phyloP scores from a whole-genome alignment of 2,888 invertebrate genomes.

The Cheiracanthium punctorium region DNA sequence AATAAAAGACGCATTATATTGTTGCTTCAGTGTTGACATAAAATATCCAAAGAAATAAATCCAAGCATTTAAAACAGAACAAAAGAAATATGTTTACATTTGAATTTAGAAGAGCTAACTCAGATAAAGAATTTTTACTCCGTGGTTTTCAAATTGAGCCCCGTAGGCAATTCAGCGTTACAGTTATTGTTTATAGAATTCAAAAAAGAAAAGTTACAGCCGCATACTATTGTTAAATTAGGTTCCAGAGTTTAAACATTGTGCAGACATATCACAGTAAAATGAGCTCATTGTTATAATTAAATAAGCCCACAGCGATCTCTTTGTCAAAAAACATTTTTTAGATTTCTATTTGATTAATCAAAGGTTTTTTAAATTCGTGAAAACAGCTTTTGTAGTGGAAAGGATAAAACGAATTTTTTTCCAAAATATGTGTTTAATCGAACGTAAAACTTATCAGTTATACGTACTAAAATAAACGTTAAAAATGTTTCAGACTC shows the following conservation, averaged over 20 bases:
- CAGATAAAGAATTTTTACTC: neutral
- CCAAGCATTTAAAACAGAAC: neutral
- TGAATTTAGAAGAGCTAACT: neutral
- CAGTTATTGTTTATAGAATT: slow-evolving; percentile 20
- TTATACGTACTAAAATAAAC: neutral
- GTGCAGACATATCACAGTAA: neutral
- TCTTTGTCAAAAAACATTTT: neutral
- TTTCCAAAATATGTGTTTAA: neutral
- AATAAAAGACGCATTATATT: slow-evolving; percentile 8
- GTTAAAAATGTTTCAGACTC: neutral
- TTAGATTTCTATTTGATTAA: neutral
- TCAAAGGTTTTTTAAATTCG: neutral
- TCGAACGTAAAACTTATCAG: neutral
- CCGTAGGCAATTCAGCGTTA: neutral
- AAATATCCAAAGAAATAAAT: neutral
- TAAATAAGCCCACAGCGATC: neutral
- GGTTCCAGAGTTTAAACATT: slow-evolving; percentile 21
- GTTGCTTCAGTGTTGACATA: neutral
- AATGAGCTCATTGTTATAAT: slow-evolving; percentile 7
- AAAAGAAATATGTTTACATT: slow-evolving; percentile 23
- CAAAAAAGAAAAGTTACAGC: neutral
- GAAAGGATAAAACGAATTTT: neutral
- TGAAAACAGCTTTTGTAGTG: neutral
- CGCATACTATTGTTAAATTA: slow-evolving; percentile 14
- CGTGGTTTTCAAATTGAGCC: neutral